These are phyloP conservation scores for Jordanella pulchra DNA, from an alignment of 2,797 vertebrate species.

Conservation along the genomic window DNA sequence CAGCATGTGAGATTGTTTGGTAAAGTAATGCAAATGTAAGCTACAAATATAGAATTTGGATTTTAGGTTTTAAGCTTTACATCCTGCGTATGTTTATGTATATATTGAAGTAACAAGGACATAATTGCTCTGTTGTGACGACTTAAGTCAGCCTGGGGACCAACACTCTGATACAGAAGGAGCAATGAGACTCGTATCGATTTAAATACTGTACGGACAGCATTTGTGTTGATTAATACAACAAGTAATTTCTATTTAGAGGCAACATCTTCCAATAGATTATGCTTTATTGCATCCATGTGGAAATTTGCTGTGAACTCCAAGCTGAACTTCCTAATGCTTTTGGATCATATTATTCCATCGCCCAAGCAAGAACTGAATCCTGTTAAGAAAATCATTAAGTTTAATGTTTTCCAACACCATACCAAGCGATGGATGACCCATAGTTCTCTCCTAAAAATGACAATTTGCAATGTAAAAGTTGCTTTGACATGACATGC, in stretches of 20 bases:
- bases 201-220: too few relatives aligned
- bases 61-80: neutral
- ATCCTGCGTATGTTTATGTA: neutral
- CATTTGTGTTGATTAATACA: too few relatives aligned
- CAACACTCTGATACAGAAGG: too few relatives aligned
- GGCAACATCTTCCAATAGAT: neutral
- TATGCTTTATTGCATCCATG: neutral
- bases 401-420: neutral
- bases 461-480: neutral
- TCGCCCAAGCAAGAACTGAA: neutral
- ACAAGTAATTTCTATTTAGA: neutral
- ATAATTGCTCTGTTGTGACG: neutral
- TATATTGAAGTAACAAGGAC: neutral
- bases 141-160: too few relatives aligned
- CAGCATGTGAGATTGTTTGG: neutral
- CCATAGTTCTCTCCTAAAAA: neutral
- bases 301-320: neutral
- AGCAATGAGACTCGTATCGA: too few relatives aligned
- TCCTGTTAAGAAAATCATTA: too few relatives aligned
- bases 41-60: neutral
- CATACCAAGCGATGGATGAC: slow-evolving; percentile 1
- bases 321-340: neutral
- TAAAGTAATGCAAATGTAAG: neutral
- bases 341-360: neutral
- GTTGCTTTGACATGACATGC: slow-evolving; percentile 18